Percentiles rank a stretch among this genome's conserved stretches.
Evolutionary conservation across 2,113 vertebrate species (phyloP).

Genomic region (Neomonachus schauinslandi): DNA sequence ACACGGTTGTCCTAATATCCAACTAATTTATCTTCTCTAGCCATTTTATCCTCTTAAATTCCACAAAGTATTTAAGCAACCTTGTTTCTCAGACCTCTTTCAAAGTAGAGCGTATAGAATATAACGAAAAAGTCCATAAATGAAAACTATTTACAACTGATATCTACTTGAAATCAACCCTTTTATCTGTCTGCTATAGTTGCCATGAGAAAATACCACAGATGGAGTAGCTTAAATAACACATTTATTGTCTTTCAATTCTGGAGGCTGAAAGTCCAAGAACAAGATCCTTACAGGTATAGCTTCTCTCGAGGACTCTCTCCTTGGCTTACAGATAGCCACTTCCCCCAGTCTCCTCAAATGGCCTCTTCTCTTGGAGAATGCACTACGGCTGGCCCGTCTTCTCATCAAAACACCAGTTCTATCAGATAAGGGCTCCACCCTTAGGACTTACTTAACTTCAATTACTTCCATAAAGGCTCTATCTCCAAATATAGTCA

Average conservation of each 20-base stretch:
- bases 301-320: neutral
- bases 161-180: neutral
- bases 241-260: neutral
- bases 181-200: neutral
- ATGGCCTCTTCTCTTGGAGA: neutral
- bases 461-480: neutral
- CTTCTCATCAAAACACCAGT: neutral
- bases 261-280: neutral
- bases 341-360: neutral
- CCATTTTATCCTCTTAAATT: neutral
- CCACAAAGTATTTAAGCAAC: neutral
- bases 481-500: neutral
- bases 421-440: neutral
- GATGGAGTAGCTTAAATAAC: neutral
- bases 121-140: neutral
- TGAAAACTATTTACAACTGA: neutral
- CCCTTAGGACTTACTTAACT: neutral
- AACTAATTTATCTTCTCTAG: neutral
- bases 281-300: neutral
- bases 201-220: neutral
- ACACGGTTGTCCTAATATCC: neutral
- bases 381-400: neutral
- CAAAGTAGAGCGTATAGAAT: neutral
- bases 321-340: neutral
- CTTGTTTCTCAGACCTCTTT: neutral